A percentile compares a stretch with the other conserved stretches of the same genome.
phyloP scores from a whole-genome alignment of 1,140 invertebrate species.

The Steinernema feltiae region DNA sequence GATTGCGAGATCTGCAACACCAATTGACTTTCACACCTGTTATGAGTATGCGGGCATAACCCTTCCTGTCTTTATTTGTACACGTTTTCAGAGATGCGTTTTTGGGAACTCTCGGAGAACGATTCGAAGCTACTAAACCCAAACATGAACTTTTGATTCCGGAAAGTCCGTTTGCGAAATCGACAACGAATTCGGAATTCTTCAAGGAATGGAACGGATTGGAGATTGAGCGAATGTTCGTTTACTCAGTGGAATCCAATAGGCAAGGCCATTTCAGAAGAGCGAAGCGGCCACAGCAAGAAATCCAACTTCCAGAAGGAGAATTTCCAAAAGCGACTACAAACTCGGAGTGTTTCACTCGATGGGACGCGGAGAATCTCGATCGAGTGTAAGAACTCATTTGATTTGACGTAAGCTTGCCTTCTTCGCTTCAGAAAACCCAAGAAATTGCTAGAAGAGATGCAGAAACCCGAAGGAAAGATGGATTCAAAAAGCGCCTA shows the following conservation, averaged over 20 bases:
- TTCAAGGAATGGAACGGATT: neutral
- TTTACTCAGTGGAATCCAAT: too few species aligned
- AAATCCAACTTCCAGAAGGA: neutral
- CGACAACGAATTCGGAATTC: neutral
- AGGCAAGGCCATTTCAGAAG: neutral
- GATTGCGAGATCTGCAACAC: neutral
- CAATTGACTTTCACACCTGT: neutral
- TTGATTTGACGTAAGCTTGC: too few species aligned
- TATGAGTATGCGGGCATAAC: neutral
- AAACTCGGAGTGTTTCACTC: neutral
- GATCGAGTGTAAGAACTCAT: neutral
- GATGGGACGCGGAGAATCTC: neutral
- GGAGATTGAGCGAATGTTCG: neutral
- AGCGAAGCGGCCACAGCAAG: neutral
- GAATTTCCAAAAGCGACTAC: neutral
- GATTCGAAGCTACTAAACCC: too few species aligned
- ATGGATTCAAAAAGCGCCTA: neutral
- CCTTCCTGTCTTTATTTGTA: too few species aligned
- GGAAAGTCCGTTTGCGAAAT: neutral
- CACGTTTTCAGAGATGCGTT: too few species aligned
- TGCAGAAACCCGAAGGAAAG: neutral
- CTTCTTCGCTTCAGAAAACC: neutral
- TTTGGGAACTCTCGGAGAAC: too few species aligned
- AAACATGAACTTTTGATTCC: neutral
- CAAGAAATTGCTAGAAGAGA: neutral